Evolutionary conservation across 2,113 vertebrate species (phyloP).

Genomic region (Ciconia maguari): DNA sequence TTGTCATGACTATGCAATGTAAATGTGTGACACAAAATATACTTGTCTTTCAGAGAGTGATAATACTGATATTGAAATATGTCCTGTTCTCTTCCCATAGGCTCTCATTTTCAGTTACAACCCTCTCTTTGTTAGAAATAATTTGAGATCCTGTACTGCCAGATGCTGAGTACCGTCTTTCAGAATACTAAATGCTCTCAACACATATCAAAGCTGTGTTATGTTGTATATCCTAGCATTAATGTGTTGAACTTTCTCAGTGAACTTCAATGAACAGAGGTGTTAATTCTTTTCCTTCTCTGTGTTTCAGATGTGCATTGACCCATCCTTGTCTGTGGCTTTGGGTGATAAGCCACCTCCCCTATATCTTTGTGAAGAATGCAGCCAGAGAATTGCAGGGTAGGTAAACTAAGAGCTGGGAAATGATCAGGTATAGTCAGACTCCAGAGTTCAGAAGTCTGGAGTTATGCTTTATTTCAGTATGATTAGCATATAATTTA

Average conservation of each 20-base stretch:
- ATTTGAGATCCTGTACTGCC: not conserved
- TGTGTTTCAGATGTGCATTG: constrained; percentile 95
- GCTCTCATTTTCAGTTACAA: not conserved
- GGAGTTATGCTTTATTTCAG: not conserved
- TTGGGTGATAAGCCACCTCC: constrained; percentile 98
- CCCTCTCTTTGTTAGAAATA: not conserved
- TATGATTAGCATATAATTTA: not conserved
- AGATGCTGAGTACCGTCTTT: not conserved
- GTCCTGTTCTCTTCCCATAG: not conserved
- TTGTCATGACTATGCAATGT: not conserved
- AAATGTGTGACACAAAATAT: not conserved
- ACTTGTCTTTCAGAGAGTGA: not conserved
- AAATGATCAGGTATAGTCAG: not conserved
- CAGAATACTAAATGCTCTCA: not conserved
- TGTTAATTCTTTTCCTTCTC: constrained; percentile 43
- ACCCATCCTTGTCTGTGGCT: constrained; percentile 94
- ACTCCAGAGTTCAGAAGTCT: not conserved
- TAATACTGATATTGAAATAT: not conserved
- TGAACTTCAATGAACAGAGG: not conserved
- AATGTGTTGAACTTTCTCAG: not conserved
- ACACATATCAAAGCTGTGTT: not conserved
- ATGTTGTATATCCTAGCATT: not conserved
- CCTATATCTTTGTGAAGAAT: constrained; percentile 96
- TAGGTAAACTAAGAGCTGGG: constrained; percentile 64
- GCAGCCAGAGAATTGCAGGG: constrained; percentile 97